Evolutionary conservation across 2,113 vertebrate genomes (phyloP), one percentile per base, ranked within the genome.

Genomic region (Parotia lawesii): DNA sequence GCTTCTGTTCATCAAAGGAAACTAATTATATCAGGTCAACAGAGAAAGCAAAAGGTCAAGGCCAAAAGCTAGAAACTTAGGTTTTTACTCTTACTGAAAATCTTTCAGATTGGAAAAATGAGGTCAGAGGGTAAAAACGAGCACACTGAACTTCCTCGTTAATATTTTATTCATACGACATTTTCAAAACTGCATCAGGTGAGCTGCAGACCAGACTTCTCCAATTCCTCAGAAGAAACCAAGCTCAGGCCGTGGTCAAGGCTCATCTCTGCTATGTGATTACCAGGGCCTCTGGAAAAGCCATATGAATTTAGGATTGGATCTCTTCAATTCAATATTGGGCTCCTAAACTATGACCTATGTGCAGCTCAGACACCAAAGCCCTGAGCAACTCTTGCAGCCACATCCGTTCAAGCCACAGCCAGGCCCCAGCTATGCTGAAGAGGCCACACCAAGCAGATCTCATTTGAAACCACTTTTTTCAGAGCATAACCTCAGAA

Each of bases 341-440:
- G n/a, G 24, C 12, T 28, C 31, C 48, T 65, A 37, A 51, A 35
- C n/a, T 6, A 16, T 1, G 6, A 33, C 11, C 38, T 22, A 33
- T 0, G 0, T 53, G 28, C 54, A 89, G 71, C 44, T 87, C 53
- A 87, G 70, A 28, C 24, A 71, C 3, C 8, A 17, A 67, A 77
- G 47, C 51, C 27, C 53, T 0, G 0, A 71, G 73, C 70, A 93
- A 53, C 81, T 87, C 11, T 6, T 0, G 0, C 2, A 69, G 70
- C 81, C 74, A 69, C 62, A 60, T 87, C 77, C 7, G 1, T 19
- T 57, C 77, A 11, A 86, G 54, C n/a, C 48, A 18, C 35, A 69
- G 38, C 33, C 76, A 80, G 33, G 29, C 44, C 38, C 21, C 67
- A 65, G 70, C 62, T 24, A 23, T 10, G 24, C 33, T 0, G 1